These are phyloP conservation scores for Luperina testacea DNA, from an alignment of 2,888 invertebrate species.

Conservation along the genomic window DNA sequence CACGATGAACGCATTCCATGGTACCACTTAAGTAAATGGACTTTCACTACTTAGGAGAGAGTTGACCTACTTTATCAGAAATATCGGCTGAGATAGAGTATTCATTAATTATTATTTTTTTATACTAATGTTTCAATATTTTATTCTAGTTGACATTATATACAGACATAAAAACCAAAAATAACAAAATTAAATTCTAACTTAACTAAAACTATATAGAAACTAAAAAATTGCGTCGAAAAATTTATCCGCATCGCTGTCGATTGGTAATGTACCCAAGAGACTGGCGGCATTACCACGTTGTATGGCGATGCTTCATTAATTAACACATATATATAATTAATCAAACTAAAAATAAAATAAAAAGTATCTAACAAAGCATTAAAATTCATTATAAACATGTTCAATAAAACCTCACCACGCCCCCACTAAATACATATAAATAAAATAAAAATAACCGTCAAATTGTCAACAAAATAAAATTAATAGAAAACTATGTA, in stretches of 20 bases:
- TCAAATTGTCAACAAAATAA: conserved; percentile 36
- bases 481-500: conserved; percentile 48
- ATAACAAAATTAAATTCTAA: too few species aligned
- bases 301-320: too few species aligned
- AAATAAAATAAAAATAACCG: neutral
- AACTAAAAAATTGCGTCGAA: too few species aligned
- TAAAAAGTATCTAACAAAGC: neutral
- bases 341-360: neutral
- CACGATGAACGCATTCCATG: neutral
- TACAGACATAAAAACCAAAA: too few species aligned
- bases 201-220: too few species aligned
- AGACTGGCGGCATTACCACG: too few species aligned
- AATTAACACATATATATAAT: neutral
- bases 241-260: too few species aligned
- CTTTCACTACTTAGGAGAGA: neutral
- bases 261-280: too few species aligned
- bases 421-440: neutral
- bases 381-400: neutral
- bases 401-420: neutral
- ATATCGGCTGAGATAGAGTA: neutral
- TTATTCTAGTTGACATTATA: too few species aligned
- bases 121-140: too few species aligned
- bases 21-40: neutral
- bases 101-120: too few species aligned
- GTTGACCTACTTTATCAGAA: neutral